Percentiles rank a stretch among this genome's conserved stretches.
Conservation (phyloP, 2,797 vertebrate species). For the Novumbra hubbsi region DNA sequence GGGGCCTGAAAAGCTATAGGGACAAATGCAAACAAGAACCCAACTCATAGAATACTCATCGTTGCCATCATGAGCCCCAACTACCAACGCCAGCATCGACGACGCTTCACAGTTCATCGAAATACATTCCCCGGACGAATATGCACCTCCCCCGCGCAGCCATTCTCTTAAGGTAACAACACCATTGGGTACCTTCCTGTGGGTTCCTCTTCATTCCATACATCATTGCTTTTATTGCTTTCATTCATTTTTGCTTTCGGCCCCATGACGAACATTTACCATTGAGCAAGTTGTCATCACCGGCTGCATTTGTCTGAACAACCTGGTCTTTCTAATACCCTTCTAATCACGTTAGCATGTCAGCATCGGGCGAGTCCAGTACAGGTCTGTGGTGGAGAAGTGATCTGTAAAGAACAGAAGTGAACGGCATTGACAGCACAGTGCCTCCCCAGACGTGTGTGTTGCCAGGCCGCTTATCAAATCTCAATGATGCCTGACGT, state of each 20-base stretch:
- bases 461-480: no score
- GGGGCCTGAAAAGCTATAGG: slow-evolving; percentile 45
- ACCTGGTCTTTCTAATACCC: neutral
- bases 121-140: neutral
- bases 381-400: slow-evolving; percentile 3
- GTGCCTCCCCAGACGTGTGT: slow-evolving; percentile 10
- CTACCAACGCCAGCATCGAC: neutral
- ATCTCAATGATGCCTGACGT: no score
- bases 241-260: neutral
- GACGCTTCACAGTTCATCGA: neutral
- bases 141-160: neutral
- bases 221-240: neutral
- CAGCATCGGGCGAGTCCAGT: slow-evolving; percentile 6
- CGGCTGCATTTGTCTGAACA: neutral
- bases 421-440: slow-evolving; percentile 12
- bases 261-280: neutral
- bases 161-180: slow-evolving; percentile 1
- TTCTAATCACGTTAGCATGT: slow-evolving; percentile 11
- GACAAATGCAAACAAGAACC: slow-evolving; percentile 71
- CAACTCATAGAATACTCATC: slow-evolving; percentile 74
- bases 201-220: neutral
- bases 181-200: neutral
- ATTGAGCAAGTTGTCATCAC: slow-evolving; percentile 9
- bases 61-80: slow-evolving; percentile 37
- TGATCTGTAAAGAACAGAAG: slow-evolving; percentile 29